Base-by-base conservation (phyloP, 2,113 vertebrate genomes). In the Oncorhynchus gorbuscha region DNA sequence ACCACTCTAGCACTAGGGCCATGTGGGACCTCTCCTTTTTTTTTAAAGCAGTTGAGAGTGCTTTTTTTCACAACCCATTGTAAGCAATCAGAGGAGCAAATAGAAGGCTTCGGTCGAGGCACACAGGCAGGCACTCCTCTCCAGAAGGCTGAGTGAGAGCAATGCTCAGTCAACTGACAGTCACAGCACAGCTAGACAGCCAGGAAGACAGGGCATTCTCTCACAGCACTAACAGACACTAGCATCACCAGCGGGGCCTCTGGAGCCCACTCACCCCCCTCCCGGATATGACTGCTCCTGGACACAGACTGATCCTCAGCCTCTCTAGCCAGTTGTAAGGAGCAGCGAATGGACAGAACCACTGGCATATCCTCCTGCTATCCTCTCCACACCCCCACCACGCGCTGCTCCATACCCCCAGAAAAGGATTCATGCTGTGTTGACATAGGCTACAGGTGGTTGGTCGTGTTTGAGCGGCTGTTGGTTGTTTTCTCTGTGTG, bases 1-100 rank as follows among this genome's bases (percentile, higher is more conserved):
- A 93, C 91, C 83, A 83, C 81, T 85, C 92, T 92, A 90, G 92
- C 92, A 93, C 93, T 94, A 94, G 93, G 93, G 93, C 93, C 93
- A 92, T 94, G 93, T 91, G 90, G 92, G 89, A 93, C 86, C 82
- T 88, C 84, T 84, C 81, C 82, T 86, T 45, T 28, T 28, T 28
- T 28, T 28, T 80, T 66, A 78, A 80, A 88, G 30, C 59, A 45
- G 84, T 91, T 92, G 83, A 45, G 84, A 79, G 12, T 49, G 62
- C 79, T 69, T 79, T 73, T 89, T 90, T 90, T 92, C 92, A 91
- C 90, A 89, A 88, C 82, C 86, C 82, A 85, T 92, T 93, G 91
- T 92, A 93, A 93, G 92, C 86, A 92, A 90, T 92, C 89, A 83
- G 79, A 84, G 78, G 91, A 88, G 91, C 89, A 93, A 93, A 91